Percentiles rank a stretch among this genome's conserved stretches.
phyloP scores from a whole-genome alignment of 2,888 invertebrate genomes.

The Chymomyza caudatula region DNA sequence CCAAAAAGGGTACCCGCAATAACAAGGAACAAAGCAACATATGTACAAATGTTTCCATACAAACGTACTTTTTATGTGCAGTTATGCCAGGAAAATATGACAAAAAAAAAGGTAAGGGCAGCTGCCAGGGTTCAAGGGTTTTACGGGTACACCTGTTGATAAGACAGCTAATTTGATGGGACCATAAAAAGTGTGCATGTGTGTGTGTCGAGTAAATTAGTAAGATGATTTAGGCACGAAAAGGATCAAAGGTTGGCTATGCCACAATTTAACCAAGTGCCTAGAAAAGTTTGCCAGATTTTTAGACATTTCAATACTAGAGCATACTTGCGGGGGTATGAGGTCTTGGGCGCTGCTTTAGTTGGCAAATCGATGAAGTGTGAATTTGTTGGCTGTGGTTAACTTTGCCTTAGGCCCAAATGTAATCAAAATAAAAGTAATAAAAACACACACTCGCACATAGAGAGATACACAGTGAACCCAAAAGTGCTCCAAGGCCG shows the following conservation, averaged over 20 bases:
- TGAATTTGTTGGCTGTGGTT: slow-evolving; percentile 43
- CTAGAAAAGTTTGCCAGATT: slow-evolving; percentile 2
- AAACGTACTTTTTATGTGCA: slow-evolving; percentile 48
- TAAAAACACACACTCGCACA: slow-evolving; percentile 41
- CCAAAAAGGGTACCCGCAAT: slow-evolving; percentile 38
- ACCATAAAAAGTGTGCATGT: slow-evolving; percentile 33
- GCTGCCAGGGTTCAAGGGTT: slow-evolving; percentile 27
- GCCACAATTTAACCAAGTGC: slow-evolving; percentile 14
- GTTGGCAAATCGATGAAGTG: slow-evolving; percentile 47
- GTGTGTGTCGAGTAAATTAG: slow-evolving; percentile 49
- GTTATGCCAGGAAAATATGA: slow-evolving; percentile 57
- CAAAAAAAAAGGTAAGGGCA: slow-evolving; percentile 29
- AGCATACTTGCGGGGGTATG: not conserved
- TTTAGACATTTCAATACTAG: not conserved
- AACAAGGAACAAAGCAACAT: slow-evolving; percentile 17
- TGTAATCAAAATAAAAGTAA: slow-evolving; percentile 69
- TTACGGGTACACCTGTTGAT: slow-evolving; percentile 61
- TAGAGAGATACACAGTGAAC: not conserved
- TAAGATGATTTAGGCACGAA: slow-evolving; percentile 48
- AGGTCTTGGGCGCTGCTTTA: not conserved
- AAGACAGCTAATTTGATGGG: slow-evolving; percentile 61
- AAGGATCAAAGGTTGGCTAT: slow-evolving; percentile 9
- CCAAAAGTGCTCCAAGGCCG: not conserved
- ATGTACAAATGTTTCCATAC: slow-evolving; percentile 29
- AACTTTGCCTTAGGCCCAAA: slow-evolving; percentile 48